A percentile compares a stretch with the other conserved stretches of the same genome.
Evolutionary conservation across 2,797 vertebrate species (phyloP).

Genomic region (Amazona finschi): DNA sequence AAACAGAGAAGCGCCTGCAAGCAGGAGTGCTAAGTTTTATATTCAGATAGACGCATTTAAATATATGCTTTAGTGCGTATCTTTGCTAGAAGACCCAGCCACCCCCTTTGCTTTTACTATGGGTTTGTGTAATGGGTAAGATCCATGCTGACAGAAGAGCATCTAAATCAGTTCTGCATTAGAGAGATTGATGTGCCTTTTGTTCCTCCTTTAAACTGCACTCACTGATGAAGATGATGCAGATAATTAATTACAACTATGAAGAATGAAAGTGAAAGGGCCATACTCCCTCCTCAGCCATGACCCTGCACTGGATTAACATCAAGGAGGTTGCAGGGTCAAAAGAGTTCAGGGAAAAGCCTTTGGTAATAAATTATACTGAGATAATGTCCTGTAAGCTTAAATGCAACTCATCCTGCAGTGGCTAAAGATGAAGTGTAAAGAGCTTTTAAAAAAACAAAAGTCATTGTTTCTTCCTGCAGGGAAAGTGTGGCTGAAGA

Average conservation of each 20-base stretch:
- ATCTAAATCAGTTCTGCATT: slow-evolving; percentile 7
- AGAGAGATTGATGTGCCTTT: slow-evolving; percentile 14
- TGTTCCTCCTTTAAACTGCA: not conserved
- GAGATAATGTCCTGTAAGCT: not conserved
- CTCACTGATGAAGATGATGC: not conserved
- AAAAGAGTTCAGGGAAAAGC: slow-evolving; percentile 16
- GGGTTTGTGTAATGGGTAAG: not conserved
- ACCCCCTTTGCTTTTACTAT: not conserved
- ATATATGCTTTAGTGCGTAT: not conserved
- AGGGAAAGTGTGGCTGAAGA: not conserved
- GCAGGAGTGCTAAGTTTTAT: not conserved
- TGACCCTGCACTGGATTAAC: not conserved
- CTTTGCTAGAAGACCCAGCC: not conserved
- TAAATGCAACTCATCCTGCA: not conserved
- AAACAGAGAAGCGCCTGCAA: not conserved
- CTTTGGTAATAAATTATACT: slow-evolving; percentile 29
- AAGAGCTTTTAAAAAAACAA: not conserved
- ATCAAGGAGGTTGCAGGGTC: not conserved
- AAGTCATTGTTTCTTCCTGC: not conserved
- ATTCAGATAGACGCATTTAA: not conserved
- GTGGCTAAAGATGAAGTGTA: not conserved
- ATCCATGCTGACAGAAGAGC: not conserved
- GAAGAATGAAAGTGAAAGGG: slow-evolving; percentile 20
- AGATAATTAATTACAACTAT: slow-evolving; percentile 37
- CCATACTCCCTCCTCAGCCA: not conserved